Conservation (phyloP, 2,888 invertebrate genomes). For the Lasioglossum pauxillum region DNA sequence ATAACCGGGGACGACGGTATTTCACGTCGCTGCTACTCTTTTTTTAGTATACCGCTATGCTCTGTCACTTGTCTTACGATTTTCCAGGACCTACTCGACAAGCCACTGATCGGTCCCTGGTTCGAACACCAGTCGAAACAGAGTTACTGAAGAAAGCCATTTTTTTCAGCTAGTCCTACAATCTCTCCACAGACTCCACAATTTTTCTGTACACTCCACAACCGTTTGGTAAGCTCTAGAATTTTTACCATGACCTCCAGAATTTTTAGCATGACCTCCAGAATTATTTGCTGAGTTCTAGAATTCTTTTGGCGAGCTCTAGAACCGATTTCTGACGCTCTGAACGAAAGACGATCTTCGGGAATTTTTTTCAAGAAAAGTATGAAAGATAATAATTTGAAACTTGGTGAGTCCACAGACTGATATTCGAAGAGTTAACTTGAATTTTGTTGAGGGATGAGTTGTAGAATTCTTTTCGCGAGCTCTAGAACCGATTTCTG, state of each 20-base stretch:
- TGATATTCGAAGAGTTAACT: too few relatives aligned
- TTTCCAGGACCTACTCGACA: background rate
- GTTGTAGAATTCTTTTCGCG: too few relatives aligned
- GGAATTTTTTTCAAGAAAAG: too few relatives aligned
- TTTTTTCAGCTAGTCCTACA: background rate
- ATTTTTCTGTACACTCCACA: background rate
- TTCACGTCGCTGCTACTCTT: slow-evolving; percentile 73
- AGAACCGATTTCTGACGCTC: too few relatives aligned
- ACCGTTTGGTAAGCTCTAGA: background rate
- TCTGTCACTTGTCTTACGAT: slow-evolving; percentile 1
- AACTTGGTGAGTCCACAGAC: too few relatives aligned
- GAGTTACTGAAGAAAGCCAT: background rate
- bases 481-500: background rate
- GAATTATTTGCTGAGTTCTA: background rate
- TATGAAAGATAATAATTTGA: too few relatives aligned
- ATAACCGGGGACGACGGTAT: slow-evolving; percentile 70
- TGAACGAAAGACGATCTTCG: too few relatives aligned
- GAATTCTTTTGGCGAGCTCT: background rate
- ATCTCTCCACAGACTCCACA: background rate
- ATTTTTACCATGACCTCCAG: background rate
- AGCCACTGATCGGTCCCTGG: background rate
- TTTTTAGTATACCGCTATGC: slow-evolving; percentile 34
- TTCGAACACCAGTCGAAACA: background rate
- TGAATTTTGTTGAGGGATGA: too few relatives aligned
- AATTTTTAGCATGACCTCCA: background rate